Evolutionary conservation across 1,140 invertebrate species (phyloP).

Genomic region (Psilanteris sp.): DNA sequence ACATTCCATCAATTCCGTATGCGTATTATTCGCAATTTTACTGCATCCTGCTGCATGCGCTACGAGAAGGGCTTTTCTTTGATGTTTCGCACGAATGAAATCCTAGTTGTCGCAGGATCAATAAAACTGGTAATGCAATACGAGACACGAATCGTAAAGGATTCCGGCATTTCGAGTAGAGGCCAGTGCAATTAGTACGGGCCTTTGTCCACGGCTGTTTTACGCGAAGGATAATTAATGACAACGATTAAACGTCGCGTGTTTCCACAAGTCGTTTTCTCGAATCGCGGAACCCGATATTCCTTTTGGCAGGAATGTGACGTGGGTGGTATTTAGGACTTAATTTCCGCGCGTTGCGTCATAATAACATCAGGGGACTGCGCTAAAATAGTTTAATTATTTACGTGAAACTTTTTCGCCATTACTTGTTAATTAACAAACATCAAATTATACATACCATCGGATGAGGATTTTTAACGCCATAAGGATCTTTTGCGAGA

Average conservation of each 20-base stretch:
- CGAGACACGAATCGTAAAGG: conserved; percentile 42
- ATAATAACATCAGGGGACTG: too few relatives aligned
- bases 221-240: conserved; percentile 35
- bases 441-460: too few relatives aligned
- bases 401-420: too few relatives aligned
- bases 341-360: too few relatives aligned
- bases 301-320: conserved; percentile 12
- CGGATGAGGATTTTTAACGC: too few relatives aligned
- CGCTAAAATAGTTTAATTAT: too few relatives aligned
- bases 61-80: conserved; percentile 21
- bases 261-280: neutral
- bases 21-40: conserved; percentile 44
- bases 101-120: conserved; percentile 50
- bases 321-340: conserved; percentile 72
- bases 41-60: conserved; percentile 9
- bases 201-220: conserved; percentile 15
- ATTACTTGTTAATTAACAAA: too few relatives aligned
- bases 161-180: neutral
- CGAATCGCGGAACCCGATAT: neutral
- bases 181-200: conserved; percentile 18
- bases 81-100: conserved; percentile 35
- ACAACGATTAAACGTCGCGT: conserved; percentile 18
- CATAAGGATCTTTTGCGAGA: too few relatives aligned
- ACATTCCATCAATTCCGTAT: too few relatives aligned
- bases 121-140: conserved; percentile 53